Percentiles rank a stretch among this genome's conserved stretches.
These are phyloP conservation scores for Eristalis arbustorum DNA, from an alignment of 2,888 invertebrate genomes.

Conservation along the genomic window DNA sequence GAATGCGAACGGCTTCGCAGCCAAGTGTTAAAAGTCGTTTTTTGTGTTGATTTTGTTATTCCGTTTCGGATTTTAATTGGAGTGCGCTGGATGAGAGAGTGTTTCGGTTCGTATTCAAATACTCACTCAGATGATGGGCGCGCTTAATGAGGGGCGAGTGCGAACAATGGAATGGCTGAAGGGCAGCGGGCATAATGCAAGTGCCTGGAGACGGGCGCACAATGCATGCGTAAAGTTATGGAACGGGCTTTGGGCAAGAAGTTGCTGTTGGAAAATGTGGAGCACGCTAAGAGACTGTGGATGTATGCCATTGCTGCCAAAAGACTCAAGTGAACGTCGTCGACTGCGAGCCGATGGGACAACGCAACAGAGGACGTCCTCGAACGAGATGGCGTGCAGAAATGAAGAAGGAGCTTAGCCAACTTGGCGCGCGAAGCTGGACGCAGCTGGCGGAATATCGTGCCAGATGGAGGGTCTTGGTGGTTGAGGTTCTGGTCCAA, in stretches of 20 bases:
- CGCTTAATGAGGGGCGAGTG: background rate
- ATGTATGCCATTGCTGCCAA: too few species aligned
- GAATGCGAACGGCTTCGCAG: background rate
- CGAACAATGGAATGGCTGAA: background rate
- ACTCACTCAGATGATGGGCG: background rate
- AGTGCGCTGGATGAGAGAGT: background rate
- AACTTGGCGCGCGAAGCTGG: too few species aligned
- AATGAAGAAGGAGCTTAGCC: too few species aligned
- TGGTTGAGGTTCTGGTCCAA: too few species aligned
- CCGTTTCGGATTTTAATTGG: background rate
- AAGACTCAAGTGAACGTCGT: too few species aligned
- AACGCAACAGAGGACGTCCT: too few species aligned
- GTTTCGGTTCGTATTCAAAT: background rate
- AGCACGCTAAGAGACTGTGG: too few species aligned
- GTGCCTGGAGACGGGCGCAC: background rate
- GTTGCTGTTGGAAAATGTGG: background rate
- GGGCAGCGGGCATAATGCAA: background rate
- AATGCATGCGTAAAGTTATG: background rate
- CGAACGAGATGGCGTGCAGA: too few species aligned
- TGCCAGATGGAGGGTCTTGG: too few species aligned
- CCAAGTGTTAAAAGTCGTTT: too few species aligned
- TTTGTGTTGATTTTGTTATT: background rate
- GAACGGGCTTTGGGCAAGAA: background rate
- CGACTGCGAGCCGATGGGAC: too few species aligned
- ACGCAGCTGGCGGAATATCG: too few species aligned